Evolutionary conservation across 2,888 invertebrate genomes (phyloP), one percentile per base, ranked within the genome.

Genomic region (Pandemis corylana): DNA sequence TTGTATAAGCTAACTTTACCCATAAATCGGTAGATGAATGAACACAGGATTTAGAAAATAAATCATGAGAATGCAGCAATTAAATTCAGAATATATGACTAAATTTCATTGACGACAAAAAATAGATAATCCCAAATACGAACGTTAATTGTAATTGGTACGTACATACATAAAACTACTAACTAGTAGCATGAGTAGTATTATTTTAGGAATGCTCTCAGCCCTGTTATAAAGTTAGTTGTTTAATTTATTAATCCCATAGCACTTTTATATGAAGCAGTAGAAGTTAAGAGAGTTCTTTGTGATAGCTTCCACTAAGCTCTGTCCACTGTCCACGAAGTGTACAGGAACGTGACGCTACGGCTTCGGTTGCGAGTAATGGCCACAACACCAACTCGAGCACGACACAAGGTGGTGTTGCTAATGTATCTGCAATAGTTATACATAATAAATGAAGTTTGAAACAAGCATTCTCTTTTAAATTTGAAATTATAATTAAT

Each of bases 401-500:
- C 49, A 10, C 49, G 28, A 1, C 59, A n/a, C 15, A 15, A 15
- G 59, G 28, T n/a, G 28, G 56, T 36, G 10, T 59, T 66, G 59
- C 15, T 9, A 51, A 68, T 72, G 70, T 71, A 70, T 76, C 71
- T 76, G 78, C 77, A 76, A 78, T 69, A 77, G 64, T 74, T 69
- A 64, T 63, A 68, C 76, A 70, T 77, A 74, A 59, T 59, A 59
- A 59, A 59, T 59, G 59, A 59, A 59, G 28, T 28, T 59, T 59
- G 28, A 59, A 59, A 59, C 59, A 59, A 28, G 28, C 3, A 20
- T 56, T 46, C 5, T 56, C 2, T 56, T 20, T 56, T 56, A 10
- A 59, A 59, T 28, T 28, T 59, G 9, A 28, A 28, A 12, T 28
- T 28, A 12, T 59, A 59, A 59, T 82, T 59, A 10, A 28, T 28